These are phyloP conservation scores for Oceanodroma tethys DNA, from an alignment of 2,113 vertebrate genomes.

Conservation along the genomic window DNA sequence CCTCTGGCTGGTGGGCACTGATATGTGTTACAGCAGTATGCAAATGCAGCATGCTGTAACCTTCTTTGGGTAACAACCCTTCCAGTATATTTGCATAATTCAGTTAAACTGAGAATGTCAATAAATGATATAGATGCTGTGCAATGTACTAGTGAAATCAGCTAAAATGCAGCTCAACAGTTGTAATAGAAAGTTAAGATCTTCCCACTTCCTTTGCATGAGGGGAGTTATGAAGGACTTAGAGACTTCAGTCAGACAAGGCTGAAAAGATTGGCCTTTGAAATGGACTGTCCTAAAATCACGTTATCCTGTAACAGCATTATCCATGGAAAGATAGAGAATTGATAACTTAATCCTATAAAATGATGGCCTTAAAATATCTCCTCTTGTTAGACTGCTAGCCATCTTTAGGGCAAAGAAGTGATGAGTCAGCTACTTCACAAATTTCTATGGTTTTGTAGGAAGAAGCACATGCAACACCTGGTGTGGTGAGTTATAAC, in stretches of 20 bases:
- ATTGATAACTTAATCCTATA: constrained; percentile 3
- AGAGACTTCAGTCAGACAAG: neutral
- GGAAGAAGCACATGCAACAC: neutral
- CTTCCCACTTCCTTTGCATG: neutral
- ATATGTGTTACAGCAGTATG: neutral
- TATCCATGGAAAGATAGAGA: neutral
- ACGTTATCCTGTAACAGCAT: constrained; percentile 2
- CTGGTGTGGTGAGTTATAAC: neutral
- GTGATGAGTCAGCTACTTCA: neutral
- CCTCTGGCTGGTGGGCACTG: neutral
- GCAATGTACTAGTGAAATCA: neutral
- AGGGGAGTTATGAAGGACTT: neutral
- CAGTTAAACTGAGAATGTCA: neutral
- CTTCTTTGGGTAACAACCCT: neutral
- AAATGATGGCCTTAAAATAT: neutral
- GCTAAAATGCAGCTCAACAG: neutral
- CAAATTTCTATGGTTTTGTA: neutral
- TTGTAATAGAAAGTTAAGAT: neutral
- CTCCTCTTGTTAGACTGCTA: neutral
- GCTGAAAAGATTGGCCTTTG: neutral
- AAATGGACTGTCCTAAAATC: constrained; percentile 17
- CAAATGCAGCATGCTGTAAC: neutral
- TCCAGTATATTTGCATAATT: neutral
- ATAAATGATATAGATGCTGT: neutral
- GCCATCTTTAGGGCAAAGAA: neutral